These are phyloP conservation scores for Penaeus vannamei DNA, from an alignment of 1,140 invertebrate genomes.

Conservation along the genomic window DNA sequence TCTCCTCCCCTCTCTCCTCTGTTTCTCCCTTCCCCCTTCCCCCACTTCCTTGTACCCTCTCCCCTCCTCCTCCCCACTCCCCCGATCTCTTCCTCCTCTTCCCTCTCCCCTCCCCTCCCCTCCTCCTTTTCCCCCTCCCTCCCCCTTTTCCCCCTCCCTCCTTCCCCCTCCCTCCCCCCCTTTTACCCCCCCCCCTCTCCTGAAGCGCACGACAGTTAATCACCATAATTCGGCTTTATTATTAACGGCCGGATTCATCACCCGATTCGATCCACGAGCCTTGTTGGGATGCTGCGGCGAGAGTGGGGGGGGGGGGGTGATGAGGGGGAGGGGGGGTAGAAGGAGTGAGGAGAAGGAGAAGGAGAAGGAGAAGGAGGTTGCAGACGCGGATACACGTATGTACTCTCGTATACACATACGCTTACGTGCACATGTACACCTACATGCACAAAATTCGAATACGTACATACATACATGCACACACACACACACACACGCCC, in stretches of 20 bases:
- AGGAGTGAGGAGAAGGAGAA: not conserved
- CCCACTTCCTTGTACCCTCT: not conserved
- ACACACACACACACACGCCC: not conserved
- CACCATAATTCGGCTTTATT: slow-evolving; percentile 61
- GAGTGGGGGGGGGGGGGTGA: not conserved
- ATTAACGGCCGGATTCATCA: slow-evolving; percentile 52
- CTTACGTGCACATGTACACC: not conserved
- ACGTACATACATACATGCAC: too few relatives aligned
- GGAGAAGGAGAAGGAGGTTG: not conserved
- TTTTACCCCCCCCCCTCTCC: not conserved
- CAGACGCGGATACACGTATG: not conserved
- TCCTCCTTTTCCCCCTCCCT: not conserved
- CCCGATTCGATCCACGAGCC: slow-evolving; percentile 48
- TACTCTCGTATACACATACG: not conserved
- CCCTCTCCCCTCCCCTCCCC: not conserved
- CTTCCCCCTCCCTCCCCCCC: not conserved
- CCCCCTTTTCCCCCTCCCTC: not conserved
- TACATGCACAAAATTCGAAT: not conserved
- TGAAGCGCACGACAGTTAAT: slow-evolving; percentile 53
- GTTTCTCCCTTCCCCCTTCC: not conserved
- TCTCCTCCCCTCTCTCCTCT: not conserved
- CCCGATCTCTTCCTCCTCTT: not conserved
- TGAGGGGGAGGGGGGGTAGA: not conserved
- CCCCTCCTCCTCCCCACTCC: not conserved
- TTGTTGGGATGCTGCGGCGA: slow-evolving; percentile 24